These are phyloP conservation scores for Paradisaea rubra DNA, from an alignment of 2,113 vertebrate genomes.

Conservation along the genomic window DNA sequence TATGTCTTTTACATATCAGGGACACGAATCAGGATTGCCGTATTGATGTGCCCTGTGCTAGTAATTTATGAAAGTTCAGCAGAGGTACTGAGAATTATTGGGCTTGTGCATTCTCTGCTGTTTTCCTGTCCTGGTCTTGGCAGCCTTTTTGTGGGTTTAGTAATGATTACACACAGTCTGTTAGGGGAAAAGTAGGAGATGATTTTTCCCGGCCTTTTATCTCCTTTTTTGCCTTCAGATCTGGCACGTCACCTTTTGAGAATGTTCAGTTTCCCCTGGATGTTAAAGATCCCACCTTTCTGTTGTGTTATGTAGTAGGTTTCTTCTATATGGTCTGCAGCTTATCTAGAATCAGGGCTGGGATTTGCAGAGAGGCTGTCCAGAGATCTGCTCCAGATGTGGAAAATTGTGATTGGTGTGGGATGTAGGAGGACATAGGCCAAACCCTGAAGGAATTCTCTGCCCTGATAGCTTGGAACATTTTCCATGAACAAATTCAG, in stretches of 20 bases:
- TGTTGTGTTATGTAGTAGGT: neutral
- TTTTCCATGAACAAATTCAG: neutral
- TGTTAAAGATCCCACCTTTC: neutral
- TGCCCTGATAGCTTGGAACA: neutral
- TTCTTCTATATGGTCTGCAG: neutral
- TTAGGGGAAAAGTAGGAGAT: neutral
- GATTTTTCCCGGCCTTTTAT: neutral
- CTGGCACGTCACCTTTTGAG: neutral
- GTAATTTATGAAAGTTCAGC: neutral
- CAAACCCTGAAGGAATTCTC: neutral
- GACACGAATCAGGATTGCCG: neutral
- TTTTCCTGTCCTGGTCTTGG: neutral
- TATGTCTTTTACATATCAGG: neutral
- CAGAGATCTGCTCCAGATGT: neutral
- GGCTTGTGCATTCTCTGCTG: no score
- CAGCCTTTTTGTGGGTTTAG: neutral
- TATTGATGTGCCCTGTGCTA: neutral
- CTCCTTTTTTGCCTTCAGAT: neutral
- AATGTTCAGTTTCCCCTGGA: neutral
- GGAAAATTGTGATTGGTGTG: neutral
- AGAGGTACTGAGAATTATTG: neutral
- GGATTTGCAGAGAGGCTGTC: neutral
- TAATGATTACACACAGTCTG: no score
- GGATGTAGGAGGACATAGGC: neutral
- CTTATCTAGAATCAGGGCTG: neutral